Evolutionary conservation across 2,888 invertebrate species (phyloP).

Genomic region (Coenonympha arcania): DNA sequence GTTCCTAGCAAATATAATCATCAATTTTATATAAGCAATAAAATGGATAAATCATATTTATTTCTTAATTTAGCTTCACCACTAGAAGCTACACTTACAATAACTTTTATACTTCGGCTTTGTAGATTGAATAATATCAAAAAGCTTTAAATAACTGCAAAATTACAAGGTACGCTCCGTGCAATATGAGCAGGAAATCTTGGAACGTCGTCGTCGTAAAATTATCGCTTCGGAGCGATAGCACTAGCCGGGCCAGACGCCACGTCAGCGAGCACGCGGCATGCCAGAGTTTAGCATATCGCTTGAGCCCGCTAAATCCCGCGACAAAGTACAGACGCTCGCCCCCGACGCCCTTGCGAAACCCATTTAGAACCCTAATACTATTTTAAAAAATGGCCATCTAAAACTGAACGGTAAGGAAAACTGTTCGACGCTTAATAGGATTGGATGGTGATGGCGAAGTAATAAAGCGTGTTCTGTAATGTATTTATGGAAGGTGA

Average conservation of each 20-base stretch:
- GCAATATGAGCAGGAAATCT: constrained; percentile 48
- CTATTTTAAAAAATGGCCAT: constrained; percentile 66
- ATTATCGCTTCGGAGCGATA: constrained; percentile 58
- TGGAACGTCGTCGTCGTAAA: constrained; percentile 56
- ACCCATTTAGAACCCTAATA: constrained; percentile 68
- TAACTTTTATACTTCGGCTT: not conserved
- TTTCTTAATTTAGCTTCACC: too few relatives aligned
- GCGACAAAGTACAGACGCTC: constrained; percentile 55
- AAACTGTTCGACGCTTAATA: constrained; percentile 64
- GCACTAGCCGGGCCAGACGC: constrained; percentile 55
- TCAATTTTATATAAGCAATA: too few relatives aligned
- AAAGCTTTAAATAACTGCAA: constrained; percentile 47
- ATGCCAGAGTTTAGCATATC: constrained; percentile 60
- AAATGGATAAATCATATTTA: too few relatives aligned
- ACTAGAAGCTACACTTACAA: too few relatives aligned
- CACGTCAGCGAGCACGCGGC: constrained; percentile 52
- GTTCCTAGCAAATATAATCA: too few relatives aligned
- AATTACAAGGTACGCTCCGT: constrained; percentile 1
- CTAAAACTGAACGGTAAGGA: constrained; percentile 56
- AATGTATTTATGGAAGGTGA: constrained; percentile 69
- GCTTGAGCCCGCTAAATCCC: constrained; percentile 54
- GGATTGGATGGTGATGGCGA: constrained; percentile 69
- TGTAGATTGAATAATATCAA: constrained; percentile 30
- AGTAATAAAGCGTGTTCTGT: constrained; percentile 72
- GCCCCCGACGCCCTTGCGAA: constrained; percentile 50